These are phyloP conservation scores for Sylvietta virens DNA, from an alignment of 2,113 vertebrate genomes.

Conservation along the genomic window DNA sequence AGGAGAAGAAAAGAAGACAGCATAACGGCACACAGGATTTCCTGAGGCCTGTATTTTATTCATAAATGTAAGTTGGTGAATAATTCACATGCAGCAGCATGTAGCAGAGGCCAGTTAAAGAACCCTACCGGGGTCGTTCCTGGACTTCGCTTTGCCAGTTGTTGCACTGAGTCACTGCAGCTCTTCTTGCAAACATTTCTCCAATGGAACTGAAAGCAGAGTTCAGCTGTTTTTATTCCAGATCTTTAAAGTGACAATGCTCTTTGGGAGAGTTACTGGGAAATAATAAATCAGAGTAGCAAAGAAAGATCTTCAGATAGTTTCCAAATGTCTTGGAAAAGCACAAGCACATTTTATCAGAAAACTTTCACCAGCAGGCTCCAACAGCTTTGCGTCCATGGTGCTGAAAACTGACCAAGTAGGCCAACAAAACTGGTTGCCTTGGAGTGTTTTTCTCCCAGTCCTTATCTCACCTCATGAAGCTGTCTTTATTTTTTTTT, in stretches of 20 bases:
- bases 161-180: not conserved
- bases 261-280: not conserved
- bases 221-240: not conserved
- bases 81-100: not conserved
- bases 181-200: not conserved
- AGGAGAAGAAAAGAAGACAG: not conserved
- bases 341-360: not conserved
- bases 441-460: not conserved
- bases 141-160: not conserved
- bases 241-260: not conserved
- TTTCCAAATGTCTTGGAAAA: not conserved
- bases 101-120: not conserved
- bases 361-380: not conserved
- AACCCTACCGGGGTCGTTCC: not conserved
- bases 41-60: constrained; percentile 1
- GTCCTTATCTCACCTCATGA: not conserved
- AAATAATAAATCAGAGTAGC: not conserved
- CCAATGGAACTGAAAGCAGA: not conserved
- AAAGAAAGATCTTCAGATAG: not conserved
- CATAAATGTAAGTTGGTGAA: not conserved
- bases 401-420: not conserved
- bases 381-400: not conserved
- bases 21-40: not conserved
- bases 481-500: not conserved
- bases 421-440: not conserved